These are phyloP conservation scores for Cephalopholis sonnerati DNA, from an alignment of 2,113 vertebrate species.

Conservation along the genomic window DNA sequence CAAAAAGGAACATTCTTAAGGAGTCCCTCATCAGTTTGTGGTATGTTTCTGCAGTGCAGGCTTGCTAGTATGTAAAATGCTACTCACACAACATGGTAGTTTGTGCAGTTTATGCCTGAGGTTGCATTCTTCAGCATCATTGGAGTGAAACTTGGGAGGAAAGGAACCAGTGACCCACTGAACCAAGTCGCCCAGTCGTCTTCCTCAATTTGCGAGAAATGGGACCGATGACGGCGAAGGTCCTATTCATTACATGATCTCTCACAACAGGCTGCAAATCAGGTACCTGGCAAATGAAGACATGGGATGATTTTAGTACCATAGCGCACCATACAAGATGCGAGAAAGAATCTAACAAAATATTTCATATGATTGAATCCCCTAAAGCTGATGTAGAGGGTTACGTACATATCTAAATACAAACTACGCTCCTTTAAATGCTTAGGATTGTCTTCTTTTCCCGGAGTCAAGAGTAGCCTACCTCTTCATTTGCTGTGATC, in stretches of 20 bases:
- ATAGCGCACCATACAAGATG: too few species aligned
- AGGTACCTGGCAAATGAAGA: too few species aligned
- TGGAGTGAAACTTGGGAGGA: conserved; percentile 56
- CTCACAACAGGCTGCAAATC: too few species aligned
- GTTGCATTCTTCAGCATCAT: conserved; percentile 43
- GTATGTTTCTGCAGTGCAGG: background rate
- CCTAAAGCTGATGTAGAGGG: background rate
- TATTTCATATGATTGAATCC: too few species aligned
- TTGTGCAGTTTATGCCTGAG: conserved; percentile 44
- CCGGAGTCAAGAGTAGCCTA: conserved; percentile 1
- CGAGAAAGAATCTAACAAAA: too few species aligned
- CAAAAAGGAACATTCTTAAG: background rate
- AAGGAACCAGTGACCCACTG: conserved; percentile 46
- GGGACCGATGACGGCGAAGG: too few species aligned
- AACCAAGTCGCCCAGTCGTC: conserved; percentile 36
- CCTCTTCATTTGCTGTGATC: conserved; percentile 22
- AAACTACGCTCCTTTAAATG: background rate
- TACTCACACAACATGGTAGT: conserved; percentile 58
- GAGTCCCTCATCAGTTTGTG: background rate
- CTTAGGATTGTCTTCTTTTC: background rate
- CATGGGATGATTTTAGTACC: too few species aligned
- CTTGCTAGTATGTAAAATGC: background rate
- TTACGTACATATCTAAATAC: background rate
- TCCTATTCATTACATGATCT: too few species aligned
- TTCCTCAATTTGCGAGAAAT: too few species aligned